Evolutionary conservation across 2,888 invertebrate species (phyloP).

Genomic region (Nemoura dubitans): DNA sequence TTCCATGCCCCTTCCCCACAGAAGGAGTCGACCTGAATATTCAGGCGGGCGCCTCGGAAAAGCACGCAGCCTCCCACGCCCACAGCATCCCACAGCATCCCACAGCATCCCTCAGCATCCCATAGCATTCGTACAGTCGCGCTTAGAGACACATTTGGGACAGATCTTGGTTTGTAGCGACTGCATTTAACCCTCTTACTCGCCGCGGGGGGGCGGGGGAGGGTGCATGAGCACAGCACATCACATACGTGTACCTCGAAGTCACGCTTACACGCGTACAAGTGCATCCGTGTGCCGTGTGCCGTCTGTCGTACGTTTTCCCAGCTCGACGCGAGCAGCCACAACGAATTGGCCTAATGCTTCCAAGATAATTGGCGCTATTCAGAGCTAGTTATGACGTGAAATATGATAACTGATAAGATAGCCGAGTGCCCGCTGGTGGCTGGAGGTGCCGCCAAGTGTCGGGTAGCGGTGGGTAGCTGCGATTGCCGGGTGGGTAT

Average conservation of each 20-base stretch:
- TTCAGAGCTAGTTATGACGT: not conserved
- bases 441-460: not conserved
- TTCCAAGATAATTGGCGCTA: not conserved
- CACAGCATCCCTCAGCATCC: no score
- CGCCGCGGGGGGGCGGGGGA: not conserved
- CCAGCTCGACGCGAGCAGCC: not conserved
- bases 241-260: no score
- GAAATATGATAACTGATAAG: slow-evolving; percentile 7
- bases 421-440: not conserved
- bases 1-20: not conserved
- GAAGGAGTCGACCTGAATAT: not conserved
- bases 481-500: no score
- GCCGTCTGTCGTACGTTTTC: not conserved
- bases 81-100: no score
- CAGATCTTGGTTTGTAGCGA: not conserved
- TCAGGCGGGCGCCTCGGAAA: not conserved
- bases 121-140: no score
- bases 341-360: not conserved
- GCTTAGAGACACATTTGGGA: not conserved
- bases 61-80: no score
- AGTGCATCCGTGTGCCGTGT: no score
- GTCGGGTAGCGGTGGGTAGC: not conserved
- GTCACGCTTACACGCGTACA: no score
- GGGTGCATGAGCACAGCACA: not conserved
- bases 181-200: not conserved